Percentiles rank a stretch among this genome's conserved stretches.
These are phyloP conservation scores for Hemicordylus capensis DNA, from an alignment of 2,113 vertebrate species.

Conservation along the genomic window DNA sequence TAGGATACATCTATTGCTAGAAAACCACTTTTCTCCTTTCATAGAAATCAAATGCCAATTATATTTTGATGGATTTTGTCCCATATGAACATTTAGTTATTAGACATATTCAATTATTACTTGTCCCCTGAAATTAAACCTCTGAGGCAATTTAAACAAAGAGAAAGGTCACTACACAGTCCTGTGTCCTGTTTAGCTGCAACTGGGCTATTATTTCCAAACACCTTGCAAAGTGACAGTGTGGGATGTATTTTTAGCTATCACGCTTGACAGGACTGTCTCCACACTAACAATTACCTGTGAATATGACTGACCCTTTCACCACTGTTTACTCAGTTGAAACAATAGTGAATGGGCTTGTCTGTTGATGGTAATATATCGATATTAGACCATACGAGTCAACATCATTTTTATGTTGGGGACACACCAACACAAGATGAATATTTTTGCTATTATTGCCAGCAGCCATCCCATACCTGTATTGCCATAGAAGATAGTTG, in stretches of 20 bases:
- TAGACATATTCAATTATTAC: slow-evolving; percentile 83
- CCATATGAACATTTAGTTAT: slow-evolving; percentile 83
- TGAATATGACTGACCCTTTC: slow-evolving; percentile 83
- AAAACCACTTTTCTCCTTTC: slow-evolving; percentile 68
- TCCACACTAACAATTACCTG: slow-evolving; percentile 88
- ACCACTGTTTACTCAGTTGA: slow-evolving; percentile 85
- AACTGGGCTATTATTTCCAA: slow-evolving; percentile 86
- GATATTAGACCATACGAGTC: slow-evolving; percentile 75
- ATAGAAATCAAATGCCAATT: slow-evolving; percentile 80
- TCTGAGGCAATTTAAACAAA: slow-evolving; percentile 81
- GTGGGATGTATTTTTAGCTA: slow-evolving; percentile 87
- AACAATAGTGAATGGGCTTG: slow-evolving; percentile 80
- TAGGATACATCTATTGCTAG: slow-evolving; percentile 57
- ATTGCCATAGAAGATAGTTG: slow-evolving; percentile 38
- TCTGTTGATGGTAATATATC: slow-evolving; percentile 81
- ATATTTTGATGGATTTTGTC: slow-evolving; percentile 83
- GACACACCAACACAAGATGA: slow-evolving; percentile 63
- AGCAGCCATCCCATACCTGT: not conserved
- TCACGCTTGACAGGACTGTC: slow-evolving; percentile 82
- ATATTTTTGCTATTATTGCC: slow-evolving; percentile 15
- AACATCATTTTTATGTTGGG: slow-evolving; percentile 74
- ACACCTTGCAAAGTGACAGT: slow-evolving; percentile 88
- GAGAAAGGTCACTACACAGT: slow-evolving; percentile 89
- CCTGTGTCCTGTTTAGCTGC: slow-evolving; percentile 79
- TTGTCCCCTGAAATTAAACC: slow-evolving; percentile 81